Base-by-base conservation (phyloP, 2,113 vertebrate species). In the Campylomormyrus tamandua region DNA sequence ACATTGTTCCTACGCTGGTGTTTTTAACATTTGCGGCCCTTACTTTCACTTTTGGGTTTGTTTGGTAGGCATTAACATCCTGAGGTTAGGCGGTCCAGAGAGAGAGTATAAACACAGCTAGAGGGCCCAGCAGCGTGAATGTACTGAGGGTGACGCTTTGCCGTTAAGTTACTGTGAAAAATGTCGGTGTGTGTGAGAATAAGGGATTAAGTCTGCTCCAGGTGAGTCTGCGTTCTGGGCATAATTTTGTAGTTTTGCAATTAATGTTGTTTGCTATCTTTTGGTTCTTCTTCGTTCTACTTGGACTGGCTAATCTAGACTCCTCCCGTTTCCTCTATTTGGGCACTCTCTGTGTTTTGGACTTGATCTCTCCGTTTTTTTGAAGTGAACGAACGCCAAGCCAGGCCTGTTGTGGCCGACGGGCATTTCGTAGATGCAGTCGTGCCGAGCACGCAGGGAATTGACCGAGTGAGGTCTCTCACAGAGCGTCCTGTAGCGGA, bases 51-150 rank as follows among this genome's bases (percentile, higher is more conserved):
- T 49, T 49, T 49, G 66, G 45, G n/a, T 88, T 88, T 88, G 50
- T 83, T 90, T 62, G 89, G 74, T 56, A 49, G 42, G 39, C 52
- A 46, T 52, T 45, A 27, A 74, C 88, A 83, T 52, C 70, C 70
- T 52, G 88, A 46, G 66, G 31, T 70, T 53, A 17, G 70, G 62
- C 1, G 15, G 58, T 50, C 46, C n/a, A 19, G 66, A 35, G 87
- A 66, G 39, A 6, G n/a, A 19, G n/a, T 53, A 49, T 50, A 39
- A 83, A 53, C 46, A 17, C 6, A 7, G 70, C 48, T 39, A 48
- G 45, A 77, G 5, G 17, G 31, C 31, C 35, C 17, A 13, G 13
- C 35, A 6, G 70, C 1, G 0, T 70, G 62, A 31, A 13, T 2
- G 1, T 70, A 5, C n/a, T 1, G n/a, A 13, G 3, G n/a, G 62